Conservation (phyloP, 2,797 vertebrate species). For the Sphenopsis melanotis region DNA sequence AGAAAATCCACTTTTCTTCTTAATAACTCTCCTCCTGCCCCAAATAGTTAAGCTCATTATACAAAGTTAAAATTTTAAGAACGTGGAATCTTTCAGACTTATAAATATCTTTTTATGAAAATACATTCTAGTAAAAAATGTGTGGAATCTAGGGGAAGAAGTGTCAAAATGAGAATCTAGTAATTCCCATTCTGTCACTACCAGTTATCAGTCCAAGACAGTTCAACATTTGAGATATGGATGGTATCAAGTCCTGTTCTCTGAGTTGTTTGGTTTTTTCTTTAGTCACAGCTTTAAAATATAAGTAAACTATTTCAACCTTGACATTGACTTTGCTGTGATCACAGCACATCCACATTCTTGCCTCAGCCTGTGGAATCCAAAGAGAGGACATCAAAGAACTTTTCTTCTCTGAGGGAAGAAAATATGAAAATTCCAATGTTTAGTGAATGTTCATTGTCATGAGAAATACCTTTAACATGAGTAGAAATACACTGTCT, state of each 20-base stretch:
- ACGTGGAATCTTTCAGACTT: not conserved
- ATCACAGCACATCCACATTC: not conserved
- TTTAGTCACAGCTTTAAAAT: not conserved
- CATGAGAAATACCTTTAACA: not conserved
- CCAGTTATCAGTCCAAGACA: not conserved
- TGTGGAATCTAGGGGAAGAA: not conserved
- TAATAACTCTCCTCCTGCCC: not conserved
- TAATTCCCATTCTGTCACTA: not conserved
- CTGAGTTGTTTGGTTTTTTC: not conserved
- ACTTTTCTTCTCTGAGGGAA: not conserved
- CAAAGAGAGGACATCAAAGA: not conserved
- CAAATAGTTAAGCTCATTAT: not conserved
- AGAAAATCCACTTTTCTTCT: not conserved
- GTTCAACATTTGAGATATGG: not conserved
- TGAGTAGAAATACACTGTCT: rapidly evolving
- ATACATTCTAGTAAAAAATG: not conserved
- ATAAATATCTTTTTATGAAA: not conserved
- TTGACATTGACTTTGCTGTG: not conserved
- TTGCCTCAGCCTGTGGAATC: not conserved
- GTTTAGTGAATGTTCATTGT: not conserved
- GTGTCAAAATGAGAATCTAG: not conserved
- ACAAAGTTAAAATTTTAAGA: not conserved
- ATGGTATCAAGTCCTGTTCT: not conserved
- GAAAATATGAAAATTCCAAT: not conserved
- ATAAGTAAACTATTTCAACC: not conserved